Evolutionary conservation across 2,888 invertebrate species (phyloP), one percentile per base, ranked within the genome.

Genomic region (Rotaria socialis): DNA sequence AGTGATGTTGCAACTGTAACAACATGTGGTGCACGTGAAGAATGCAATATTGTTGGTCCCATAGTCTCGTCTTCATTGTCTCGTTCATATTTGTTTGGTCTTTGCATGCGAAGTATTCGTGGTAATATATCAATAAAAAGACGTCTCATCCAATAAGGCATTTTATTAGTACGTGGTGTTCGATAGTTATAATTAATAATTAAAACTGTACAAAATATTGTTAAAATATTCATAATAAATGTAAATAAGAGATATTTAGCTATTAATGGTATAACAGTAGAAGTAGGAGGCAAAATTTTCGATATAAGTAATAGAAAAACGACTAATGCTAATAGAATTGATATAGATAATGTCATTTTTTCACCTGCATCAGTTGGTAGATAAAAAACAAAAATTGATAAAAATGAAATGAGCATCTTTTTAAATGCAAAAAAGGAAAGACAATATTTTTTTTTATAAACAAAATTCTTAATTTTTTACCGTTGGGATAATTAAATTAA

Each of bases 151-250:
- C 84, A 84, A 35, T 47, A 10, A 35, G 84, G 97, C 99, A 99
- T 99, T 92, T 95, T 94, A 92, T 99, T 97, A 74, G 98, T 99
- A 89, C 96, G 94, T 86, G 96, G 98, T 80, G 96, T 92, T 41
- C 99, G 94, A 93, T 98, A 99, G 92, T 99, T 98, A 95, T 97
- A 96, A 92, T 99, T 99, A 91, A 99, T 98, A 91, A 99, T 97
- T 90, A 99, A 94, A 88, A 99, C 98, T 75, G 97, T 99, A 87
- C 98, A 96, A 89, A 99, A 93, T 92, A 99, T 99, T 93, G 97
- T 97, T 90, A 99, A 96, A 88, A 98, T 98, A 92, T 99, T 99
- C 97, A 99, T 97, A 90, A 99, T 96, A 93, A 99, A 99, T 87
- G 98, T 99, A 92, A 99, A 98, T 85, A 99, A 93, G 89, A 99